Evolutionary conservation across 2,113 vertebrate species (phyloP).

Genomic region (Pangasianodon hypophthalmus): DNA sequence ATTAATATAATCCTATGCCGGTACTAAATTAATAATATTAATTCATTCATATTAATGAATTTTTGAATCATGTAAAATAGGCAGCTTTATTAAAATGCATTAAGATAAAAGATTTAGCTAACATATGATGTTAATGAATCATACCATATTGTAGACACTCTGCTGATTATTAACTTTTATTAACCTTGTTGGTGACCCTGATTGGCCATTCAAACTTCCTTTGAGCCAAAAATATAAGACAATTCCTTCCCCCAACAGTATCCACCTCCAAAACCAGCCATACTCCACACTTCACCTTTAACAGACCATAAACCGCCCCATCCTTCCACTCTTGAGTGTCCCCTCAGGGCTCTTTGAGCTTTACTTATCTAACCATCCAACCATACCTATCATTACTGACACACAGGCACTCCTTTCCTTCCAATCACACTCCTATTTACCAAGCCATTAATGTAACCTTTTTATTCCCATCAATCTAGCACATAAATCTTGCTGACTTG

Average conservation of each 20-base stretch:
- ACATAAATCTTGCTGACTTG: background rate
- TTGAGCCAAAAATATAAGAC: background rate
- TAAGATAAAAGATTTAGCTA: background rate
- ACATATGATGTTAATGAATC: background rate
- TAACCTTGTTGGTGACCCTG: background rate
- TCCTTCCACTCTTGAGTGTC: background rate
- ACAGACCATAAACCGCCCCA: background rate
- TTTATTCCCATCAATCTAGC: too few relatives aligned
- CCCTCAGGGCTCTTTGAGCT: background rate
- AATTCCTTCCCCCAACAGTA: background rate
- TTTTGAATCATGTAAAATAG: background rate
- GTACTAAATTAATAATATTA: background rate
- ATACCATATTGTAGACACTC: background rate
- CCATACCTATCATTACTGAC: background rate
- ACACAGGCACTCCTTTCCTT: background rate
- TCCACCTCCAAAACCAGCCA: background rate
- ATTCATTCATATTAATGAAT: background rate
- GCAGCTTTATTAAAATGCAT: background rate
- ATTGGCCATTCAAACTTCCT: background rate
- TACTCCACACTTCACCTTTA: background rate
- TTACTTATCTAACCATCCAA: background rate
- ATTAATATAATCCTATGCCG: too few relatives aligned
- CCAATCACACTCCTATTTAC: background rate
- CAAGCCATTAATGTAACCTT: background rate
- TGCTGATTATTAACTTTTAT: background rate